A percentile compares a stretch with the other conserved stretches of the same genome.
These are phyloP conservation scores for Anas georgica DNA, from an alignment of 2,797 vertebrate genomes.

Conservation along the genomic window DNA sequence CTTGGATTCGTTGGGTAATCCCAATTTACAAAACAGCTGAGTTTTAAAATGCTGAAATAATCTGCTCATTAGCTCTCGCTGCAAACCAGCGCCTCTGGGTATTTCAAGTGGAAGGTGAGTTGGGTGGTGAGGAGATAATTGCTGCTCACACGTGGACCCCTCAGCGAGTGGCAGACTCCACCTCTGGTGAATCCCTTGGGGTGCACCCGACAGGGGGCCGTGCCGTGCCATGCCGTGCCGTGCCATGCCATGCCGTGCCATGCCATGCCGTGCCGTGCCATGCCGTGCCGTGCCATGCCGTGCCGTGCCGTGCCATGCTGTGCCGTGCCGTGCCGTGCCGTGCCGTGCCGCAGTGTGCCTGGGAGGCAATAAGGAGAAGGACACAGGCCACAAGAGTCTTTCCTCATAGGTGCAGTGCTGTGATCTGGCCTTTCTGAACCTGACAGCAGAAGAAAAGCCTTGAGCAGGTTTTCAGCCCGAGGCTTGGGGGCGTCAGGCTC, in stretches of 20 bases:
- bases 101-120: not conserved
- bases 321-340: rapidly evolving
- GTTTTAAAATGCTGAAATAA: constrained; percentile 39
- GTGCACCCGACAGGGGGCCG: rapidly evolving
- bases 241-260: too few species aligned
- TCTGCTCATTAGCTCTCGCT: constrained; percentile 31
- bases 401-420: not conserved
- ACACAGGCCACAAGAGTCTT: not conserved
- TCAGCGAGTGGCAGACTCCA: not conserved
- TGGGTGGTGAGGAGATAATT: constrained; percentile 30
- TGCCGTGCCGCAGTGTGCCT: not conserved
- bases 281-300: rapidly evolving
- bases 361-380: not conserved
- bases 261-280: rapidly evolving
- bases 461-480: not conserved
- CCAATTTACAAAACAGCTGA: constrained; percentile 42
- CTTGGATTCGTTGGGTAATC: constrained; percentile 34
- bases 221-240: rapidly evolving
- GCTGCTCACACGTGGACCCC: not conserved
- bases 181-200: not conserved
- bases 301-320: too few species aligned
- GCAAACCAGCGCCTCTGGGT: not conserved
- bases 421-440: not conserved
- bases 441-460: not conserved
- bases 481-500: rapidly evolving